Evolutionary conservation across 2,888 invertebrate species (phyloP), one percentile per base, ranked within the genome.

Genomic region (Parasteatoda lunata): DNA sequence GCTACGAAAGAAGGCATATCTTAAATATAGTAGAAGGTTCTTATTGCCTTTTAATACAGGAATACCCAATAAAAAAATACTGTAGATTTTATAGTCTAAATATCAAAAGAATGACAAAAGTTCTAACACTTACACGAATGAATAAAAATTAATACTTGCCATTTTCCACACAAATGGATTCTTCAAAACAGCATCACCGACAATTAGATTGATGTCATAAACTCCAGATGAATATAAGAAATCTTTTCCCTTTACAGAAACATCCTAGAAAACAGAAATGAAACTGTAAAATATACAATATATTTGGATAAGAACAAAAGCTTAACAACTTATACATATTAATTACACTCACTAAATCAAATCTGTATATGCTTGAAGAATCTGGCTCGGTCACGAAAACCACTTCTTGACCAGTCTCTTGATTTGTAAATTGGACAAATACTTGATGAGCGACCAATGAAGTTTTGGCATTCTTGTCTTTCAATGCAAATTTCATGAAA

Each of bases 341-440:
- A 59, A 9, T 7, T 59, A 59, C 71, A 90, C 94, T 92, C 91
- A 96, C 96, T 94, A 99, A 94, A 91, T 98, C 98, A 89, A 98
- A 96, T 93, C 96, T 97, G 92, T 98, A 98, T 49, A 90, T 90
- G 82, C 89, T 90, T 4, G 91, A 66, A 8, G 89, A 89, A 91
- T 98, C 98, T 5, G 95, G 95, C 91, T 98, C 98, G 0, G 98
- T 97, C 5, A 99, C 96, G 92, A 97, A 98, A 90, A 98, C 95
- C 75, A 97, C 96, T 93, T 99, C 99, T 88, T 95, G 94, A n/a
- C 94, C 93, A 76, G 91, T 90, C 78, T 93, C 93, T 15, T 93
- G 92, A 90, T 96, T 94, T 65, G 94, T 94, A 70, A 98, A 93
- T 75, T 96, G 94, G 49, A 98, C 94, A 92, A 98, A 98, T 0